phyloP scores from a whole-genome alignment of 2,113 vertebrate genomes.

The Callopanchax toddi region DNA sequence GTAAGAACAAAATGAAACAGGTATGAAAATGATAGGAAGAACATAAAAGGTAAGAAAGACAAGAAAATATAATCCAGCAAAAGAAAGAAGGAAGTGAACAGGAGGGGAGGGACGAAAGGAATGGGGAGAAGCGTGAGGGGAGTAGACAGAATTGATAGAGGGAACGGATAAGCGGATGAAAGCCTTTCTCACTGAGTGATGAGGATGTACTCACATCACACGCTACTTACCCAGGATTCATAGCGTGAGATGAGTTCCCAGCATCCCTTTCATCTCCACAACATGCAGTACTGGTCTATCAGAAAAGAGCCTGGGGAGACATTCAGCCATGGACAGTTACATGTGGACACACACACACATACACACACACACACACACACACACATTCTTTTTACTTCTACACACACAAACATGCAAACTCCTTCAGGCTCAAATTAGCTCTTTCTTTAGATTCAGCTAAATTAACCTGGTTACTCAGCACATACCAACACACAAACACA shows the following conservation, averaged over 20 bases:
- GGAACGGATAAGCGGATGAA: conserved; percentile 70
- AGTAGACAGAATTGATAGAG: conserved; percentile 57
- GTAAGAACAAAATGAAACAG: conserved; percentile 21
- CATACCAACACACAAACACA: conserved; percentile 11
- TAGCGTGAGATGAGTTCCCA: conserved; percentile 79
- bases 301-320: conserved; percentile 61
- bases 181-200: conserved; percentile 66
- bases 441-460: conserved; percentile 12
- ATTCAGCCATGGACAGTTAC: conserved; percentile 41
- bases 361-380: conserved; percentile 19
- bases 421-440: neutral
- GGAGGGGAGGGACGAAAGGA: conserved; percentile 35
- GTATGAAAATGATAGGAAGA: conserved; percentile 18
- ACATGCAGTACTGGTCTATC: conserved; percentile 66
- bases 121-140: conserved; percentile 25
- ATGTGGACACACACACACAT: conserved; percentile 19
- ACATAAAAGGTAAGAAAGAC: neutral
- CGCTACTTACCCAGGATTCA: conserved; percentile 76
- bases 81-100: conserved; percentile 26
- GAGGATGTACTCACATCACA: conserved; percentile 74
- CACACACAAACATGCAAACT: conserved; percentile 4
- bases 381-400: neutral
- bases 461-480: neutral
- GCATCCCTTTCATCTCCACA: conserved; percentile 76
- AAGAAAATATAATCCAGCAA: conserved; percentile 18